Evolutionary conservation across 35 echinoderm and acorn worm genomes (phyloP).

Genomic region (Ophioderma brevispina): DNA sequence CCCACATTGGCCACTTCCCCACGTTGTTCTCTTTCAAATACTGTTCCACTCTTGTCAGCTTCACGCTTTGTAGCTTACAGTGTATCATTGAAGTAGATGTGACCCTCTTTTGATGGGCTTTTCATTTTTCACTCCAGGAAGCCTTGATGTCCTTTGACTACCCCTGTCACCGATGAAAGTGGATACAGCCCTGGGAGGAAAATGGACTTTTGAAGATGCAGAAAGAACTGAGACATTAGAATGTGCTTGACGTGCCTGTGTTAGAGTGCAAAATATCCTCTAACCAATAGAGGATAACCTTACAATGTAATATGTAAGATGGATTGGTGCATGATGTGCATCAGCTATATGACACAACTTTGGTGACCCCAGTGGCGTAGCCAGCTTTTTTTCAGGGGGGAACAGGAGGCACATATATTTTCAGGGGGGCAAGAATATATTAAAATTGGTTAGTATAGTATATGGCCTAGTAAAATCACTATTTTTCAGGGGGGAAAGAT

Average conservation of each 20-base stretch:
- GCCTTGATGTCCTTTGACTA: slow-evolving; percentile 75
- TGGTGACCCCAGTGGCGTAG: too few relatives aligned
- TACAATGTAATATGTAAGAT: slow-evolving; percentile 51
- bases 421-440: too few relatives aligned
- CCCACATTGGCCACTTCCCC: too few relatives aligned
- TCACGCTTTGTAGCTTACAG: too few relatives aligned
- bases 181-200: slow-evolving; percentile 78
- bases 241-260: slow-evolving; percentile 75
- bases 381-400: too few relatives aligned
- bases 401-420: too few relatives aligned
- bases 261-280: slow-evolving; percentile 61
- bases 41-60: too few relatives aligned
- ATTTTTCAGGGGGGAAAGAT: too few relatives aligned
- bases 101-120: background rate
- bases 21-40: too few relatives aligned
- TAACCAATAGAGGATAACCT: slow-evolving; percentile 64
- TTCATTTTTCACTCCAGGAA: slow-evolving; percentile 47
- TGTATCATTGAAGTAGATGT: too few relatives aligned
- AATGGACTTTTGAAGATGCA: slow-evolving; percentile 75
- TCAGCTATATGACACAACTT: background rate
- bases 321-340: background rate
- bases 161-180: slow-evolving; percentile 69
- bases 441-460: too few relatives aligned
- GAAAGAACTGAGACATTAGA: slow-evolving; percentile 72
- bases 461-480: too few relatives aligned